Evolutionary conservation across 2,113 vertebrate species (phyloP).

Genomic region (Sylvicapra grimmia): DNA sequence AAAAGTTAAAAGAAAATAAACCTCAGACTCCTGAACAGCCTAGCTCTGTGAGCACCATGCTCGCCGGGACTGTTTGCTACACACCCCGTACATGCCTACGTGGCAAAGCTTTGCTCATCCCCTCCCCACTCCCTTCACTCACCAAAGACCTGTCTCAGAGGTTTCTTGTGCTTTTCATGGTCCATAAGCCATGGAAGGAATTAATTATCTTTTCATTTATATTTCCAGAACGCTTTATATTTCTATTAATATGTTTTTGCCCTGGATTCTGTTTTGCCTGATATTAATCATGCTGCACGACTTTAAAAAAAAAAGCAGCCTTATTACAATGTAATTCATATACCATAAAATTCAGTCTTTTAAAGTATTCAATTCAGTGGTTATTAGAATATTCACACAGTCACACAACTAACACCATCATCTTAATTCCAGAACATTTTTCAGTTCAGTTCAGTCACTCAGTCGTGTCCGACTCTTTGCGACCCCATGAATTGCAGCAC

Average conservation of each 20-base stretch:
- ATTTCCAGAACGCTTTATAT: background rate
- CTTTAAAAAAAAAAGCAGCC: background rate
- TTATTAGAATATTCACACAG: background rate
- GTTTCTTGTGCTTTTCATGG: background rate
- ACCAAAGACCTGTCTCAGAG: background rate
- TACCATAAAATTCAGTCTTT: background rate
- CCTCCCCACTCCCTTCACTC: background rate
- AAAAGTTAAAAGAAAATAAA: background rate
- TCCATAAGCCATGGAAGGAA: background rate
- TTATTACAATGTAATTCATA: background rate
- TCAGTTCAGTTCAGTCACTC: no score
- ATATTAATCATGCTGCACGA: background rate
- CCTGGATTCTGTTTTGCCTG: conserved; percentile 9
- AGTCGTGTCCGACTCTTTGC: no score
- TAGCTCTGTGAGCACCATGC: background rate
- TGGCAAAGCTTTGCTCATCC: background rate
- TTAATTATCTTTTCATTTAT: background rate
- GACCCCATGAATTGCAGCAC: no score
- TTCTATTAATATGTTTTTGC: conserved; percentile 2
- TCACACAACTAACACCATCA: background rate
- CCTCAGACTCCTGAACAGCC: background rate
- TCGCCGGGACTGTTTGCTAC: background rate
- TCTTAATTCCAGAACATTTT: background rate
- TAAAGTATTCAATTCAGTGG: background rate
- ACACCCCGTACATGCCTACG: accelerated